These are phyloP conservation scores for Pteropus alecto DNA, from an alignment of 2,113 vertebrate species.

Conservation along the genomic window DNA sequence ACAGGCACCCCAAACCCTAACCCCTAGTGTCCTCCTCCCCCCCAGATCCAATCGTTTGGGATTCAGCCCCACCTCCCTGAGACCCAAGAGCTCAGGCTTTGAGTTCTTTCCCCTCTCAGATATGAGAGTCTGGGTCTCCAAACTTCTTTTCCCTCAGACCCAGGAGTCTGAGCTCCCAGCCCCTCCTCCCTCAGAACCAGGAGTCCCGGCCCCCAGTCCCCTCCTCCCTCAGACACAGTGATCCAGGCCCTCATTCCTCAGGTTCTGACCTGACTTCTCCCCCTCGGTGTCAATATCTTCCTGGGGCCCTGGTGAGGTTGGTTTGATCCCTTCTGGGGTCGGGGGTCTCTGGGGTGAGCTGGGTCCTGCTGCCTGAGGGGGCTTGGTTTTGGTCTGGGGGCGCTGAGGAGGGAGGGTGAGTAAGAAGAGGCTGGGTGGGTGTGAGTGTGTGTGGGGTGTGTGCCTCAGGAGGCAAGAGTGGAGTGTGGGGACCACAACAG, in stretches of 20 bases:
- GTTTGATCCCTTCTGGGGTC: conserved; percentile 29
- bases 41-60: neutral
- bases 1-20: neutral
- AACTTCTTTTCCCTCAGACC: too few relatives aligned
- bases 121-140: too few relatives aligned
- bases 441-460: neutral
- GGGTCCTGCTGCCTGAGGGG: conserved; percentile 43
- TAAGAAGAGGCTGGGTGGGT: neutral
- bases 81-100: too few relatives aligned
- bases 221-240: neutral
- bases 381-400: conserved; percentile 51
- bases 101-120: too few relatives aligned
- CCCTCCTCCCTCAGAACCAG: neutral
- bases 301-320: conserved; percentile 20
- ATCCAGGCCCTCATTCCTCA: neutral
- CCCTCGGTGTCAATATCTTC: conserved; percentile 21
- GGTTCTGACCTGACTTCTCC: conserved; percentile 72
- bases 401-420: neutral
- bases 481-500: neutral
- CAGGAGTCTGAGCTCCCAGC: too few relatives aligned
- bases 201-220: neutral
- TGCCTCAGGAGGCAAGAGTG: neutral
- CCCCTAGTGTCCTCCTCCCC: neutral
- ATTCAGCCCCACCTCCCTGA: neutral
- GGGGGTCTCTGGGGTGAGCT: conserved; percentile 31